These are phyloP conservation scores for Lysandra coridon DNA, from an alignment of 2,888 invertebrate genomes.

Conservation along the genomic window DNA sequence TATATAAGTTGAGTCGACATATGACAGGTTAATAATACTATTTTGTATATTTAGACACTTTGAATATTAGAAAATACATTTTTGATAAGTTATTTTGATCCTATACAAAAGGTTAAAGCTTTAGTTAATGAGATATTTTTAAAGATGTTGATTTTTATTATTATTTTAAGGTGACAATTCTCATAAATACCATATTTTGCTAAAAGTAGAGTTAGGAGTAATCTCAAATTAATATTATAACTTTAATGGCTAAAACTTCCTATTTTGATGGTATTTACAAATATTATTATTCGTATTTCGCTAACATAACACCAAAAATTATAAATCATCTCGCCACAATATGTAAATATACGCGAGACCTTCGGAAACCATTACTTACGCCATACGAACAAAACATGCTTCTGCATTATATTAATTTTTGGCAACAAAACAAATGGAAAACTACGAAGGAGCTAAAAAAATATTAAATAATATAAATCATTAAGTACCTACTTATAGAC, in stretches of 20 bases:
- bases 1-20: neutral
- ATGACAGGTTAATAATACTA: neutral
- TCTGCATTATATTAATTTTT: neutral
- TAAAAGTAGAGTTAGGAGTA: too few relatives aligned
- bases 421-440: neutral
- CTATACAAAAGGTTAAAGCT: neutral
- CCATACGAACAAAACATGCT: slow-evolving; percentile 3
- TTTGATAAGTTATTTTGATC: neutral
- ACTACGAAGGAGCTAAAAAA: neutral
- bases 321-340: neutral
- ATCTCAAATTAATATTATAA: too few relatives aligned
- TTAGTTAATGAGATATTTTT: neutral
- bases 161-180: too few relatives aligned
- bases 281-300: neutral
- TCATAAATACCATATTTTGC: too few relatives aligned
- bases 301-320: neutral
- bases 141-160: too few relatives aligned
- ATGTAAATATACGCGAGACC: slow-evolving; percentile 11
- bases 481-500: too few relatives aligned
- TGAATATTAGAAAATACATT: neutral
- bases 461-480: too few relatives aligned
- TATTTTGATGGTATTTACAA: neutral
- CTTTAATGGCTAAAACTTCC: too few relatives aligned
- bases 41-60: neutral
- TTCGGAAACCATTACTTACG: neutral